Base-by-base conservation (phyloP, 2,797 vertebrate genomes). In the Mastacembelus armatus region DNA sequence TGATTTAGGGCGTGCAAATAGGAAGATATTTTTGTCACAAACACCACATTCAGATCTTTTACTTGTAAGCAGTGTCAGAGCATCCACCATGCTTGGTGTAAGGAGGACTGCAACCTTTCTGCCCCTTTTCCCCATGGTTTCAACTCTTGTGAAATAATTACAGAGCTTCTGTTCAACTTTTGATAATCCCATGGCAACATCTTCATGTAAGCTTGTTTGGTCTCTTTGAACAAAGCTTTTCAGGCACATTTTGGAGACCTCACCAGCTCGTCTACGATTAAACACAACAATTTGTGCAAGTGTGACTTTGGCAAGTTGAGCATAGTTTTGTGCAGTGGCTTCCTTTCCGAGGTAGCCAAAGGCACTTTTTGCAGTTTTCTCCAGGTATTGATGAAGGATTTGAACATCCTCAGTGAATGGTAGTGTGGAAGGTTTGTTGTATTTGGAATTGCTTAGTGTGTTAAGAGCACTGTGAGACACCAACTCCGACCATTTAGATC, bases 181-280 rank as follows among this genome's bases (percentile, higher is more conserved):
- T 9, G 58, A 77, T 19, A 86, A 47, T 0, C 56, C 63, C 39
- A 62, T 51, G 4, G 74, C 64, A 36, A 83, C 78, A 67, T 62
- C 56, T 19, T 60, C 10, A 22, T 61, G 77, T 27, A 66, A 36
- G 7, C 35, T 43, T 42, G 68, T n/a, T 15, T 21, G 3, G n/a
- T 59, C 60, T 19, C 70, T 39, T 7, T 78, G 47, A 14, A 43
- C 5, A 54, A 87, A 86, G 59, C 33, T 54, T 66, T 7, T 50
- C 15, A 87, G 57, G 1, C 3, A 15, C 62, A 80, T 85, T 75
- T 79, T 71, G 24, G 43, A 83, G 43, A 80, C 78, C 5, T 85
- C 71, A 0, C 59, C 77, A 51, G 45, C n/a, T 48, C 36, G 33
- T 80, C 77, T 83, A 16, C 43, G 30, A 24, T 85, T 84, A n/a